Base-by-base conservation (phyloP, 2,113 vertebrate genomes). In the Rhinichthys klamathensis region DNA sequence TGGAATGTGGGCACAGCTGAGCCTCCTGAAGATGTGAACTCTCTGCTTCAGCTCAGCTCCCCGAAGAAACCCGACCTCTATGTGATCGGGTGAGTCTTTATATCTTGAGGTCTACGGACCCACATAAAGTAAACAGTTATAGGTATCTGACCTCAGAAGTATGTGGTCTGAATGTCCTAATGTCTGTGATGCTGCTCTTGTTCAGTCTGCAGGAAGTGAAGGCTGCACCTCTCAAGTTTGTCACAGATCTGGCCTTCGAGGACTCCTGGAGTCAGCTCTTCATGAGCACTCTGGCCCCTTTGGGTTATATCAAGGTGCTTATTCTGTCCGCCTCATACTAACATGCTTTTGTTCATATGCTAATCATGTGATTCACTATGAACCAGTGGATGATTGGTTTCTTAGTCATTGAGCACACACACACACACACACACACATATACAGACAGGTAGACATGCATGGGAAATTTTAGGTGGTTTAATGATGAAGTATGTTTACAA, bases 1-100 rank as follows among this genome's bases (percentile, higher is more conserved):
- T 99, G 98, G 98, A 99, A 99, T 0, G 97, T 99, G 87, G 97
- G 96, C 80, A 96, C 97, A 25, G 96, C 94, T 49, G 92, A 96
- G 69, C 98, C 98, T 7, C 96, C 97, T 63, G 91, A 93, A 0
- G 96, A 98, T 84, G 86, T 96, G 82, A 90, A 88, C 32, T 90
- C 93, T 16, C 94, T 99, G 13, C 96, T 99, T 61, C 95, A 95
- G 74, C 93, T 98, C 8, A 91, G 92, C 88, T 93, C 93, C 0
- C 85, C 88, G 77, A 89, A 88, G 63, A 82, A 80, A 5, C 72
- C 94, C 56, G 97, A 99, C 88, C 92, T 99, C 88, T 99, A 97
- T 44, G 88, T 98, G 87, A 96, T 99, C 85, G 98, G 98, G 98
- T 99, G 93, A 89, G 97, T 95, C 63, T 16, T 9, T 11, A 23